A percentile compares a stretch with the other conserved stretches of the same genome.
Evolutionary conservation across 2,888 invertebrate genomes (phyloP).

Genomic region (Serrognathus titanus): DNA sequence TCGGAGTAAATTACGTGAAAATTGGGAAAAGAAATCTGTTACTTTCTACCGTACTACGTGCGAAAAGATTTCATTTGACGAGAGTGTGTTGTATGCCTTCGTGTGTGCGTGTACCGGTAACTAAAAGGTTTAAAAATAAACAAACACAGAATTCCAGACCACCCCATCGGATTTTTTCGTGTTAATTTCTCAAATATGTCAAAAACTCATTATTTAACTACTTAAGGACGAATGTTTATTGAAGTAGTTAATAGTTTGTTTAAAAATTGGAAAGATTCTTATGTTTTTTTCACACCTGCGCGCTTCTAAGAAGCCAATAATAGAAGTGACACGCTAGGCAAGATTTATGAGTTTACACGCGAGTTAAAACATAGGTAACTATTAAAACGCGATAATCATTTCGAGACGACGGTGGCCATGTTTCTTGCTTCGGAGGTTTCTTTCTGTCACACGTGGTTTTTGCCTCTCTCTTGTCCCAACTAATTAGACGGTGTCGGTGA

Average conservation of each 20-base stretch:
- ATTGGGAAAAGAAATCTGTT: too few species aligned
- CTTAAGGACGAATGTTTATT: constrained; percentile 32
- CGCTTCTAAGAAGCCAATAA: constrained; percentile 38
- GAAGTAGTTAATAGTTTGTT: constrained; percentile 38
- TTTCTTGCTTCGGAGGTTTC: constrained; percentile 7
- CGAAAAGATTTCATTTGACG: constrained; percentile 5
- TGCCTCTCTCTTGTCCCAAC: too few species aligned
- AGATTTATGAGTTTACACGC: constrained; percentile 36
- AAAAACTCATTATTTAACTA: constrained; percentile 24
- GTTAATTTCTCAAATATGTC: constrained; percentile 24
- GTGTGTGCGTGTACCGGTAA: constrained; percentile 5
- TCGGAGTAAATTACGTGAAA: too few species aligned
- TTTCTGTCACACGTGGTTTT: too few species aligned
- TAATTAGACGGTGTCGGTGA: too few species aligned
- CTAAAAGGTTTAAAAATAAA: constrained; percentile 17
- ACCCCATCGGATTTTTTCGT: constrained; percentile 15
- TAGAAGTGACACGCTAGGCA: constrained; percentile 26
- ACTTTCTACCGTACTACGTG: constrained; percentile 16
- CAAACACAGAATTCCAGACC: constrained; percentile 16
- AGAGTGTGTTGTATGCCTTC: background rate
- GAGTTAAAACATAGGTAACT: constrained; percentile 29
- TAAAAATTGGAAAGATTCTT: constrained; percentile 32
- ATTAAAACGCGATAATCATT: constrained; percentile 31
- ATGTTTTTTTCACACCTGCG: constrained; percentile 38
- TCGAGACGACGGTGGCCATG: constrained; percentile 22